Base-by-base conservation (phyloP, 2,888 invertebrate species). In the Pristionchus mayeri region DNA sequence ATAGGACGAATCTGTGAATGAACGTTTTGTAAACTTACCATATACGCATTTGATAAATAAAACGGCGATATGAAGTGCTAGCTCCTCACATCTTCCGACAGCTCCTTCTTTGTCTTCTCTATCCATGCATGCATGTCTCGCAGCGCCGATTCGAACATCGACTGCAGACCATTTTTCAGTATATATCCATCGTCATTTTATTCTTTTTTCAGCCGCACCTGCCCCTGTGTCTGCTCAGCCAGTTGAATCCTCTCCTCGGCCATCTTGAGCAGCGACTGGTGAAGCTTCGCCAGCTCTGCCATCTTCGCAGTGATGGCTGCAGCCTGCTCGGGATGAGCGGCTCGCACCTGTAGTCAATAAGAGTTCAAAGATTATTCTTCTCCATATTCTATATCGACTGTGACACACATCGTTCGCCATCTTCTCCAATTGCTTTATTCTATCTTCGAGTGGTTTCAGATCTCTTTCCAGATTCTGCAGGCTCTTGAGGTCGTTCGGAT, bases 201-300 rank as follows among this genome's bases (percentile, higher is more conserved):
- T 30, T 4, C 44, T 9, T 7, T 24, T 50, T 50, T n/a, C 54
- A 37, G 16, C 80, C 34, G n/a, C 71, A 83, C 83, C 83, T 83
- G 83, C 0, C 98, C 98, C 3, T 98, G 97, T 1, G 97, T 97
- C 92, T 96, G 97, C 93, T 98, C 97, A 50, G 99, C 95, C 76
- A 97, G 94, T 0, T 95, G 95, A 88, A 97, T 95, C 0, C 97
- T 94, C 90, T 97, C 96, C 16, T 95, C 95, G 0, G 98, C 97
- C 93, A 97, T 96, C 86, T 93, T 94, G 92, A 94, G 94, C 4
- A 98, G 96, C 90, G 96, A 95, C 89, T 95, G 95, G 98, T 98
- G 98, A 93, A 97, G 94, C 87, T 95, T 95, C 90, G 96, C 95
- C 84, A 98, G 96, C 94, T 97, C 96, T 87, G 95, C 95, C 93